Conservation (phyloP, 2,113 vertebrate species). For the Petrocephalus microphthalmus region DNA sequence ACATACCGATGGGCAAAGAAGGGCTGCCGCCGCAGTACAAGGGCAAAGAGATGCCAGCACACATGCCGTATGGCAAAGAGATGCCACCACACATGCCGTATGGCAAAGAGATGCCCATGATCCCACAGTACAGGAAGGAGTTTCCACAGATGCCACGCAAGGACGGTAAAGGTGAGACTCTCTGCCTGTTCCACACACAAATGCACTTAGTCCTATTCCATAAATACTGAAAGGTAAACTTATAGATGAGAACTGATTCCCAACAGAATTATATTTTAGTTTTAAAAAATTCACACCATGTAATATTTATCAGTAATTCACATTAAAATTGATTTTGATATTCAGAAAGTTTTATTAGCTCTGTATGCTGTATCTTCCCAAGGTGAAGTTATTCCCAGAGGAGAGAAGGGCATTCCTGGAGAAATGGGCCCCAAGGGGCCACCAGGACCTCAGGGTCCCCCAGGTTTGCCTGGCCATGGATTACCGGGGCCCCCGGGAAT, state of each 20-base stretch:
- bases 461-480: conserved; percentile 73
- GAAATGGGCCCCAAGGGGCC: conserved; percentile 68
- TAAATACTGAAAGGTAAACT: neutral
- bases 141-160: conserved; percentile 75
- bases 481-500: conserved; percentile 76
- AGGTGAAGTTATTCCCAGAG: conserved; percentile 74
- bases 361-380: conserved; percentile 19
- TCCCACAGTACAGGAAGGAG: conserved; percentile 87
- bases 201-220: neutral
- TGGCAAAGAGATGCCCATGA: conserved; percentile 73
- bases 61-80: conserved; percentile 78
- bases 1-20: conserved; percentile 71
- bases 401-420: conserved; percentile 77
- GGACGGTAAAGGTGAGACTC: conserved; percentile 77
- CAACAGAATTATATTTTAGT: neutral
- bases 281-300: neutral
- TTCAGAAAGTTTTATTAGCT: neutral
- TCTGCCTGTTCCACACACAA: neutral
- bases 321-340: neutral
- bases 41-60: conserved; percentile 82
- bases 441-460: conserved; percentile 73
- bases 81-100: conserved; percentile 79
- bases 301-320: neutral
- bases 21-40: conserved; percentile 69
- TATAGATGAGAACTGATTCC: neutral